phyloP scores from a whole-genome alignment of 37 sponge, comb jelly and placozoan genomes.

The Ephydatia muelleri region DNA sequence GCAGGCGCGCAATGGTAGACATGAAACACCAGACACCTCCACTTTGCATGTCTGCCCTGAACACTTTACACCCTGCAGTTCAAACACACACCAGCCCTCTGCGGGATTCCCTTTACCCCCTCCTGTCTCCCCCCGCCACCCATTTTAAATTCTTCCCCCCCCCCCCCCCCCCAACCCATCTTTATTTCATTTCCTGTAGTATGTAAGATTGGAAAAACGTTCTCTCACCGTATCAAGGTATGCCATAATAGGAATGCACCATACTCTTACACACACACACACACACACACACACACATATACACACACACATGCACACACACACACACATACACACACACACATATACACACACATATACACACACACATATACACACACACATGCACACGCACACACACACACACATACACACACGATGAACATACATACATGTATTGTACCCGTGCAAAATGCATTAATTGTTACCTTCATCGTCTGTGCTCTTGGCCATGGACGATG shows the following conservation, averaged over 20 bases:
- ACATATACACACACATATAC: no score
- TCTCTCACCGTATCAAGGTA: background rate
- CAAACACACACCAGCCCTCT: background rate
- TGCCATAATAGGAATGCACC: background rate
- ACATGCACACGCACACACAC: slow-evolving; percentile 23
- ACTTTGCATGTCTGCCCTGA: slow-evolving; percentile 1
- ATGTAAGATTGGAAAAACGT: no score
- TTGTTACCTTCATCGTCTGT: no score
- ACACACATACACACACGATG: slow-evolving; percentile 32
- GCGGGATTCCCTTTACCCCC: background rate
- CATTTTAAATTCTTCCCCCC: slow-evolving; percentile 19
- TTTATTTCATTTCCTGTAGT: slow-evolving; percentile 6
- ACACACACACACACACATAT: no score
- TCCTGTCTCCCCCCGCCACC: slow-evolving; percentile 5
- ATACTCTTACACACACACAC: no score
- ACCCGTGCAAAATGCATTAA: no score
- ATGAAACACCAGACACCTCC: background rate
- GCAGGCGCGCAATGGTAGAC: slow-evolving; percentile 6
- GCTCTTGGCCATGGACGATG: background rate
- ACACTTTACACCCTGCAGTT: slow-evolving; percentile 8
- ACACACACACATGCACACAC: no score
- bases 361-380: no score
- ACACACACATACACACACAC: no score
- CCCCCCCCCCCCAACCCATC: background rate
- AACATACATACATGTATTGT: background rate